These are phyloP conservation scores for Diplodus puntazzo DNA, from an alignment of 2,797 vertebrate genomes.

Conservation along the genomic window DNA sequence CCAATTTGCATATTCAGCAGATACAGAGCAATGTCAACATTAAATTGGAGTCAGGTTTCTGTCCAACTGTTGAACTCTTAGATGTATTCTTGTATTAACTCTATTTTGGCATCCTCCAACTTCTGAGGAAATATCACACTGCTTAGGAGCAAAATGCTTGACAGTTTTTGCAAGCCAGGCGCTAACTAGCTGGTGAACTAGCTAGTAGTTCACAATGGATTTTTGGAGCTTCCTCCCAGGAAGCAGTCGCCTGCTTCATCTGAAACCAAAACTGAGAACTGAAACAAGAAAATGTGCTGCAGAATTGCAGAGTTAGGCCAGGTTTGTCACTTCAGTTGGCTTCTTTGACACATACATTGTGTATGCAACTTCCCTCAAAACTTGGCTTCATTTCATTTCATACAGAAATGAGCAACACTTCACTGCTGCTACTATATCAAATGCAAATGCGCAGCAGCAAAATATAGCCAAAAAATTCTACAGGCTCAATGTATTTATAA, in stretches of 20 bases:
- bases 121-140: not conserved
- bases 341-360: too few relatives aligned
- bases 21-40: not conserved
- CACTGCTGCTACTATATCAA: not conserved
- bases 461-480: slow-evolving; percentile 10
- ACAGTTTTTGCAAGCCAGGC: not conserved
- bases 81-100: not conserved
- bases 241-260: not conserved
- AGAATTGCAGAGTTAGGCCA: not conserved
- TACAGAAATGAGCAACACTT: not conserved
- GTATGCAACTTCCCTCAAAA: not conserved
- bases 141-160: not conserved
- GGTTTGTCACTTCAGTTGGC: too few relatives aligned
- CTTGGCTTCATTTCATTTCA: not conserved
- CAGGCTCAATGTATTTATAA: slow-evolving; percentile 7
- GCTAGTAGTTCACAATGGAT: not conserved
- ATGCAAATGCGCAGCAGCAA: slow-evolving; percentile 13
- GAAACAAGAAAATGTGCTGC: not conserved
- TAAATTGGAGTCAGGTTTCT: not conserved
- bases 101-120: not conserved
- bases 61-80: not conserved
- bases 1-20: not conserved
- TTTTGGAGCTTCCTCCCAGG: not conserved
- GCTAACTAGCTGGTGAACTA: not conserved
- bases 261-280: not conserved